Conservation (phyloP, 2,797 vertebrate genomes). For the Chelon auratus region DNA sequence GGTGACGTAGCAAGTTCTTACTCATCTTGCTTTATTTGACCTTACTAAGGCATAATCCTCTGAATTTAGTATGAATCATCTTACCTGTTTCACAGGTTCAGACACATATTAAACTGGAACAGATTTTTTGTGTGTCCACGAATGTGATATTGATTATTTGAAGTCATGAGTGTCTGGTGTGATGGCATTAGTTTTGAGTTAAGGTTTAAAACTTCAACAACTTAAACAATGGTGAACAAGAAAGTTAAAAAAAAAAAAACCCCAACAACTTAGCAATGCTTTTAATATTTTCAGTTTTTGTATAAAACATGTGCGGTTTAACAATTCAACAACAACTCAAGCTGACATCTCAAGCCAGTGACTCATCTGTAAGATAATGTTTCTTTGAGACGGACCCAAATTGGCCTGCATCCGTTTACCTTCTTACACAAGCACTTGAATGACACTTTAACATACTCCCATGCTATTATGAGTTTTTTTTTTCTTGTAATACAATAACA, state of each 20-base stretch:
- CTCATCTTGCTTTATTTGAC: conserved; percentile 46
- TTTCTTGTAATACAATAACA: not conserved
- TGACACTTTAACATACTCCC: not conserved
- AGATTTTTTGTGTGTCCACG: conserved; percentile 1
- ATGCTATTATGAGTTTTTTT: not conserved
- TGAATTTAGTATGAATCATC: conserved; percentile 61
- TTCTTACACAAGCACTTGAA: not conserved
- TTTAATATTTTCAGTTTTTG: not conserved
- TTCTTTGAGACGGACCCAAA: not conserved
- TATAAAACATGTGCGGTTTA: not conserved
- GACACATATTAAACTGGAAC: conserved; percentile 1
- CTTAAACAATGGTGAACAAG: accelerated
- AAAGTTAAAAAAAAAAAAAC: too few species aligned
- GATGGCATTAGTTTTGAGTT: not conserved
- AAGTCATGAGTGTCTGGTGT: not conserved
- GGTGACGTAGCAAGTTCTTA: conserved; percentile 58
- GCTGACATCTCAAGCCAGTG: not conserved
- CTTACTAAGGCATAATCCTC: conserved; percentile 51
- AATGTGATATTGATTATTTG: conserved; percentile 6
- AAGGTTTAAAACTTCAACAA: not conserved
- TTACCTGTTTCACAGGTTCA: conserved; percentile 38
- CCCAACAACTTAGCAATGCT: too few species aligned
- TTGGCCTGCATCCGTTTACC: not conserved
- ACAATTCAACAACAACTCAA: not conserved
- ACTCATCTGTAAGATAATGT: not conserved